phyloP scores from a whole-genome alignment of 2,888 invertebrate species.

The Drosophila pseudotakahashii region DNA sequence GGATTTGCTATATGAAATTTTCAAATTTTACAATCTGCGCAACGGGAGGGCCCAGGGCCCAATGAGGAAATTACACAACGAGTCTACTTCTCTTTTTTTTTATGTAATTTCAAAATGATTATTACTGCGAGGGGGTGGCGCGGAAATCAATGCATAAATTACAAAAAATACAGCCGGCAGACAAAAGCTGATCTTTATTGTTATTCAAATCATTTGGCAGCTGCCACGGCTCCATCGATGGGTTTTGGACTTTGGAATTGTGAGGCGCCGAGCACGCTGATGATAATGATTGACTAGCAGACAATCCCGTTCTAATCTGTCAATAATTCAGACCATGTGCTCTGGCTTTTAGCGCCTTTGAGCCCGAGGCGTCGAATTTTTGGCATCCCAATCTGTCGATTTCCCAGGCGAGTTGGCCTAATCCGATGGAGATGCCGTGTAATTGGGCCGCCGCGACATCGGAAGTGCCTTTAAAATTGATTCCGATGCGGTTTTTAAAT shows the following conservation, averaged over 20 bases:
- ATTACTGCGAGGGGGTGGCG: slow-evolving; percentile 51
- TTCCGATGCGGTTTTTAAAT: slow-evolving; percentile 47
- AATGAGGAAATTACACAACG: slow-evolving; percentile 65
- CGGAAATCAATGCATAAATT: slow-evolving; percentile 79
- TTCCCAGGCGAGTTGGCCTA: slow-evolving; percentile 77
- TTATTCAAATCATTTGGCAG: slow-evolving; percentile 82
- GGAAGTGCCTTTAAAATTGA: slow-evolving; percentile 54
- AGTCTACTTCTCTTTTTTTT: not conserved
- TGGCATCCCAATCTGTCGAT: slow-evolving; percentile 71
- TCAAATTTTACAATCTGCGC: slow-evolving; percentile 64
- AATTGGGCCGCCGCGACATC: slow-evolving; percentile 56
- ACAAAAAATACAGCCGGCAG: slow-evolving; percentile 47
- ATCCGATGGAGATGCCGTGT: slow-evolving; percentile 64
- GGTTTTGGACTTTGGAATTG: slow-evolving; percentile 36
- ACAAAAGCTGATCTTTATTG: slow-evolving; percentile 76
- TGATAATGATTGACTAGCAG: slow-evolving; percentile 73
- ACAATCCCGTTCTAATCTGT: slow-evolving; percentile 64
- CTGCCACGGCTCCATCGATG: slow-evolving; percentile 33
- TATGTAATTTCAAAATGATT: slow-evolving; percentile 75
- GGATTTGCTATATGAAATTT: slow-evolving; percentile 62
- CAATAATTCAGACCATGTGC: slow-evolving; percentile 78
- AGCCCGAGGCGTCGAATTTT: slow-evolving; percentile 26
- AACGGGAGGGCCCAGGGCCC: slow-evolving; percentile 56
- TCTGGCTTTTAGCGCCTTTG: slow-evolving; percentile 48
- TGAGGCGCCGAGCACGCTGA: slow-evolving; percentile 33